A percentile compares a stretch with the other conserved stretches of the same genome.
Evolutionary conservation across 2,888 invertebrate genomes (phyloP).

Genomic region (Bhutanitis thaidina): DNA sequence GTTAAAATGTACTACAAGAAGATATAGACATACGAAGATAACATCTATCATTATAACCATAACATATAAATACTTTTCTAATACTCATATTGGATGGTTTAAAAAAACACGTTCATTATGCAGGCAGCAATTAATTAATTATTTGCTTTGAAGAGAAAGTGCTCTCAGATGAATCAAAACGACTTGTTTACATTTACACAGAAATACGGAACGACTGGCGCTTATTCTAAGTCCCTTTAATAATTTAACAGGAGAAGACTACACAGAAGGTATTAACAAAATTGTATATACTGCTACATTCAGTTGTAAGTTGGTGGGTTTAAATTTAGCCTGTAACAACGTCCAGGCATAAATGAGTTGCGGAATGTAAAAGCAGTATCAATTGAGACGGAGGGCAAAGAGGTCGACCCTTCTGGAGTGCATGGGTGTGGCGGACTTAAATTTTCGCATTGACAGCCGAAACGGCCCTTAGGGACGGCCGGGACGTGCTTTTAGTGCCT

Average conservation of each 20-base stretch:
- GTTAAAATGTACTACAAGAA: too few species aligned
- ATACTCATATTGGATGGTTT: too few species aligned
- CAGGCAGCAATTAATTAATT: too few species aligned
- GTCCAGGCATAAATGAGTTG: slow-evolving; percentile 38
- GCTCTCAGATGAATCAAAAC: slow-evolving; percentile 3
- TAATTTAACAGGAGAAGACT: slow-evolving; percentile 11
- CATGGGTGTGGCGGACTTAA: slow-evolving; percentile 77
- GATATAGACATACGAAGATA: too few species aligned
- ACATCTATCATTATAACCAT: too few species aligned
- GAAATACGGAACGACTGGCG: slow-evolving; percentile 8
- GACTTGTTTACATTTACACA: slow-evolving; percentile 14
- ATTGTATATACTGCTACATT: slow-evolving; percentile 6
- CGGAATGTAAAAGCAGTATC: slow-evolving; percentile 49
- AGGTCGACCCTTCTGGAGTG: slow-evolving; percentile 74
- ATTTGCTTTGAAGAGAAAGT: slow-evolving; percentile 16
- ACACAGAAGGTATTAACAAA: not conserved
- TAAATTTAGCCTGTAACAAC: slow-evolving; percentile 14
- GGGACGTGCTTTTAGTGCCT: slow-evolving; percentile 75
- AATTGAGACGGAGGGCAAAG: slow-evolving; percentile 74
- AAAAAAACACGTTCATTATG: too few species aligned
- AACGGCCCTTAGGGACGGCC: slow-evolving; percentile 72
- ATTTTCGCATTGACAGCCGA: slow-evolving; percentile 79
- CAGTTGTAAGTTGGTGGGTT: not conserved
- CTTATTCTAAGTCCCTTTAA: slow-evolving; percentile 2
- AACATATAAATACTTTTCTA: too few species aligned